These are phyloP conservation scores for Mugil cephalus DNA, from an alignment of 2,113 vertebrate genomes.

Conservation along the genomic window DNA sequence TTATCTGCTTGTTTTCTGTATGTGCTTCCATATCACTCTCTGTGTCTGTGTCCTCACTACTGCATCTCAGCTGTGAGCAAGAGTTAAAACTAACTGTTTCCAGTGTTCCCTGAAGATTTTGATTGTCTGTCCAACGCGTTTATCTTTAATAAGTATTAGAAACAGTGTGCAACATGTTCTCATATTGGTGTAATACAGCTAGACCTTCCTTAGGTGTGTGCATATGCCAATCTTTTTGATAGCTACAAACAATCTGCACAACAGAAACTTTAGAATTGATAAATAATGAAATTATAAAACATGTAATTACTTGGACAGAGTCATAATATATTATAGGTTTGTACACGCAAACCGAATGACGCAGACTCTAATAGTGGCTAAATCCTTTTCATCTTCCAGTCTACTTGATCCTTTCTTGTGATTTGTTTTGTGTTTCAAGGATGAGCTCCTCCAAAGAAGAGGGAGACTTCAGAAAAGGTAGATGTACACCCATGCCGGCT, in stretches of 20 bases:
- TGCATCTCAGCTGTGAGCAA: slow-evolving; percentile 45
- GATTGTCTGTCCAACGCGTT: background rate
- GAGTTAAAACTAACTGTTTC: slow-evolving; percentile 15
- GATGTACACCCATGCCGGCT: background rate
- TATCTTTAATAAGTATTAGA: slow-evolving; percentile 17
- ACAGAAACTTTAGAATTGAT: background rate
- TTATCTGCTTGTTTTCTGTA: slow-evolving; percentile 4
- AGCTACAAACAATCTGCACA: background rate
- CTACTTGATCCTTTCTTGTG: background rate
- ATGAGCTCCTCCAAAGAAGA: slow-evolving; percentile 80
- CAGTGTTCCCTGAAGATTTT: slow-evolving; percentile 13
- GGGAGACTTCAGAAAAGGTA: slow-evolving; percentile 91
- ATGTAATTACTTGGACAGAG: background rate
- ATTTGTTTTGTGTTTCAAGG: slow-evolving; percentile 78
- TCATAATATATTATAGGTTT: background rate
- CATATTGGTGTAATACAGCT: background rate
- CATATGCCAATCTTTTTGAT: background rate
- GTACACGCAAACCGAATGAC: background rate
- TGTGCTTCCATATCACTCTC: slow-evolving; percentile 19
- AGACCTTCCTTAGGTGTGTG: background rate
- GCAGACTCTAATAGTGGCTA: background rate
- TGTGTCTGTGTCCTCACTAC: slow-evolving; percentile 40
- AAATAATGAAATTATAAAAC: background rate
- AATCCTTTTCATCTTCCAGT: background rate
- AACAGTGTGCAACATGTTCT: background rate